Percentiles rank a stretch among this genome's conserved stretches.
Evolutionary conservation across 2,797 vertebrate species (phyloP).

Genomic region (Myotis pilosus): DNA sequence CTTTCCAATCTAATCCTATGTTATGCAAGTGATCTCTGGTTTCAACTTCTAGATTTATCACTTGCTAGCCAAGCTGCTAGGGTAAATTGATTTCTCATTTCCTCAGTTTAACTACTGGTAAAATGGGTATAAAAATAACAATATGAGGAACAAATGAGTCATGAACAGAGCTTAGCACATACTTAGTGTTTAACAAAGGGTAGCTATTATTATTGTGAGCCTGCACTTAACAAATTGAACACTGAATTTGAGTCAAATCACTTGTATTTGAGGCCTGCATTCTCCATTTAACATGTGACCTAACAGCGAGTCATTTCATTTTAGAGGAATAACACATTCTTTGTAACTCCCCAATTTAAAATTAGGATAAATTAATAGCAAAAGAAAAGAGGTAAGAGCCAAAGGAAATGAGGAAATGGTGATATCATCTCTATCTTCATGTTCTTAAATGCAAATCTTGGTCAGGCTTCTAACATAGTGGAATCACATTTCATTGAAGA

Average conservation of each 20-base stretch:
- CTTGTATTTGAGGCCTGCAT: not conserved
- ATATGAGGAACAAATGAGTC: not conserved
- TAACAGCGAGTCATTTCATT: not conserved
- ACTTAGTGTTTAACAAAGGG: not conserved
- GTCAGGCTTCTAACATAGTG: not conserved
- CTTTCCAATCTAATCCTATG: not conserved
- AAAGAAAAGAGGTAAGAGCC: not conserved
- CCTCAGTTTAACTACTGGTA: not conserved
- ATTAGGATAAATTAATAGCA: not conserved
- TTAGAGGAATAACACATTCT: not conserved
- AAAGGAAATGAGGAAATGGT: not conserved
- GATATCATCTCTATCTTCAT: not conserved
- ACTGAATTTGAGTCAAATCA: not conserved
- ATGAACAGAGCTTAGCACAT: not conserved
- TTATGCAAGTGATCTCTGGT: not conserved
- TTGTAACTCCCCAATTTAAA: not conserved
- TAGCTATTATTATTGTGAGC: not conserved
- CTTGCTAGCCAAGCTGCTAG: not conserved
- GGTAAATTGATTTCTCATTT: not conserved
- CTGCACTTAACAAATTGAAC: not conserved
- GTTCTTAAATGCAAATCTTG: not conserved
- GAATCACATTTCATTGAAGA: not conserved
- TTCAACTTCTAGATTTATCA: not conserved
- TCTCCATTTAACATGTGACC: not conserved
- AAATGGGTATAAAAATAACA: not conserved